Conservation (phyloP, 1,140 invertebrate species). For the Lamellibrachia luymesi region DNA sequence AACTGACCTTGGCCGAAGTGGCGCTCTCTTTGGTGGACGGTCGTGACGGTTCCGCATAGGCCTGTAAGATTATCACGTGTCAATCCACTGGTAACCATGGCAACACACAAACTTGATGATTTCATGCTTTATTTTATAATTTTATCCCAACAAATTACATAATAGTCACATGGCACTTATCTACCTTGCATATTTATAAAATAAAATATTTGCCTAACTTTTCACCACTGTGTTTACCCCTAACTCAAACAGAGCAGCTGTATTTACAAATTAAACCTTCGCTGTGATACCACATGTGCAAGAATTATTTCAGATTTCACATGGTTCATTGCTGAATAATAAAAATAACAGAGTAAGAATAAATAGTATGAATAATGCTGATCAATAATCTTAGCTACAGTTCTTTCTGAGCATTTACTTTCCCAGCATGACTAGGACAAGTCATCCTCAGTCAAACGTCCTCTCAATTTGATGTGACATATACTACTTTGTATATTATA, state of each 20-base stretch:
- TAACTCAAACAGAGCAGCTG: too few species aligned
- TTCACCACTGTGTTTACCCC: too few species aligned
- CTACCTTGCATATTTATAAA: too few species aligned
- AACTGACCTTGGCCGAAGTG: neutral
- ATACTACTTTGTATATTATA: neutral
- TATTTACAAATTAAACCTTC: too few species aligned
- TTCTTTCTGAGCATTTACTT: neutral
- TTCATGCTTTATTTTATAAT: neutral
- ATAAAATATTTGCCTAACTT: too few species aligned
- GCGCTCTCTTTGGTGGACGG: neutral
- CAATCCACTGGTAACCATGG: constrained; percentile 2
- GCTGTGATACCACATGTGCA: too few species aligned
- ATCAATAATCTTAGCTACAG: neutral
- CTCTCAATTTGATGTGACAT: neutral
- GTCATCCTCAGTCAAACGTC: neutral
- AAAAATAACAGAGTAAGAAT: neutral
- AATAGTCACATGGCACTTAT: too few species aligned
- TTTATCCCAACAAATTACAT: neutral
- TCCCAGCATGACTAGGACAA: neutral
- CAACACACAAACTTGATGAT: neutral
- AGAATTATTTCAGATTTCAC: neutral
- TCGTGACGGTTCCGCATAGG: neutral
- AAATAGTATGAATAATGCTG: neutral
- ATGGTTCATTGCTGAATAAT: neutral
- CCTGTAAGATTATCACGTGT: constrained; percentile 13